Base-by-base conservation (phyloP, 2,113 vertebrate genomes). In the Mesocricetus auratus region DNA sequence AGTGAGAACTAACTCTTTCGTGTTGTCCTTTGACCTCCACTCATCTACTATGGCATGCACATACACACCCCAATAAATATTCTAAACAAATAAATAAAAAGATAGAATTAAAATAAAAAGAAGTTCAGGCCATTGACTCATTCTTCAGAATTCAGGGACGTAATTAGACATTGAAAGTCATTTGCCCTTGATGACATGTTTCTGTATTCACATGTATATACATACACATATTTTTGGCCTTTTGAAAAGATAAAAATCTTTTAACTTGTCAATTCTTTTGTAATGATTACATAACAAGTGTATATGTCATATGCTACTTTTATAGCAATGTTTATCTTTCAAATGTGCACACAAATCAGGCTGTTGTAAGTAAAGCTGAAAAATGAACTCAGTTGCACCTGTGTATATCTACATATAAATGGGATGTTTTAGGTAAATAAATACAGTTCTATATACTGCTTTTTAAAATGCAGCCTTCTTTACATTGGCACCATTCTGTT, bases 371-470 rank as follows among this genome's bases (percentile, higher is more conserved):
- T 90, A 88, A 4, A 87, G 42, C 15, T 90, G 26, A 92, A 95
- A 93, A 91, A 92, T 77, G 86, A 94, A 95, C 36, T 96, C 89
- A 36, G n/a, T 29, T 90, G 39, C 62, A 96, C 93, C 96, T 88
- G 60, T 78, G 56, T 94, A 82, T 97, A 21, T 93, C 83, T 89
- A 75, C 33, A 90, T 87, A 94, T 79, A 95, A 93, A 96, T 93
- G 85, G 53, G 79, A 77, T 93, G 93, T 96, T 97, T 92, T 71
- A 78, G 79, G 89, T 86, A 97, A 96, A 94, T 93, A 89, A 97
- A 96, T 88, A 94, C 66, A 85, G 81, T 95, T 94, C 87, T 79
- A 73, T 45, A 95, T 95, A 81, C 79, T 75, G 79, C 81, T 94
- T 95, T 87, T 42, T 47, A 75, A 90, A 97, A 92, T 24, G 79